These are phyloP conservation scores for Coelopa frigida DNA, from an alignment of 1,140 invertebrate species.

Conservation along the genomic window DNA sequence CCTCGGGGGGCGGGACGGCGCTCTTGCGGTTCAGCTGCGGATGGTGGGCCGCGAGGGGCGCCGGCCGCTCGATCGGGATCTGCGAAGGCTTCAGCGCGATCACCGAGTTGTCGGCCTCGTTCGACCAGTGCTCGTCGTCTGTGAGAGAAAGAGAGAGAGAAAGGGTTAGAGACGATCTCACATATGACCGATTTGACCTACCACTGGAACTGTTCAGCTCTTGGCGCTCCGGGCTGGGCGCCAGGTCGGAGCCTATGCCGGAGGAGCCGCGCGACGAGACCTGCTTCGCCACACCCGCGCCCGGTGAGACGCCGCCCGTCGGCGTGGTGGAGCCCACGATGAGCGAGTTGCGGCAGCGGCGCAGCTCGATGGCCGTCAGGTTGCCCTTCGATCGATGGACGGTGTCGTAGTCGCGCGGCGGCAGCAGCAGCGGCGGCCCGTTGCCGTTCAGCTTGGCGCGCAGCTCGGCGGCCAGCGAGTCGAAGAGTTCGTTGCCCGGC, in stretches of 20 bases:
- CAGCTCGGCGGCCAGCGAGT: conserved; percentile 85
- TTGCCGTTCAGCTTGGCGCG: conserved; percentile 71
- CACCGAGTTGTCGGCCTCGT: conserved; percentile 41
- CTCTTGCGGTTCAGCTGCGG: conserved; percentile 26
- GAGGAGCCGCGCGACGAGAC: conserved; percentile 57
- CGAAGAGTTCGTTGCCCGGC: conserved; percentile 67
- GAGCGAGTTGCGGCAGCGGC: conserved; percentile 53
- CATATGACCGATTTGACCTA: conserved; percentile 30
- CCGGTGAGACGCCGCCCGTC: conserved; percentile 15
- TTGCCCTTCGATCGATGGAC: conserved; percentile 77
- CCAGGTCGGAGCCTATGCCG: conserved; percentile 83
- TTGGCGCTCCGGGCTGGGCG: conserved; percentile 64
- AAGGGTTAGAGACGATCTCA: neutral
- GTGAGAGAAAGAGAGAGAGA: neutral
- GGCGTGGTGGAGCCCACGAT: conserved; percentile 31
- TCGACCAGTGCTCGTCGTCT: conserved; percentile 43
- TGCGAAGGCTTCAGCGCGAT: conserved; percentile 40
- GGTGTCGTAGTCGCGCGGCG: conserved; percentile 89
- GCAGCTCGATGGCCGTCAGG: conserved; percentile 68
- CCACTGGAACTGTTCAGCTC: conserved; percentile 51
- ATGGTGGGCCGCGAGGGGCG: conserved; percentile 20
- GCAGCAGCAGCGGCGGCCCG: conserved; percentile 73
- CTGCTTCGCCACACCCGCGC: conserved; percentile 37
- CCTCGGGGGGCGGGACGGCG: conserved; percentile 39
- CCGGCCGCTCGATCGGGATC: conserved; percentile 23